Percentiles rank a stretch among this genome's conserved stretches.
phyloP scores from a whole-genome alignment of 2,888 invertebrate species.

The Itoplectis maculator region DNA sequence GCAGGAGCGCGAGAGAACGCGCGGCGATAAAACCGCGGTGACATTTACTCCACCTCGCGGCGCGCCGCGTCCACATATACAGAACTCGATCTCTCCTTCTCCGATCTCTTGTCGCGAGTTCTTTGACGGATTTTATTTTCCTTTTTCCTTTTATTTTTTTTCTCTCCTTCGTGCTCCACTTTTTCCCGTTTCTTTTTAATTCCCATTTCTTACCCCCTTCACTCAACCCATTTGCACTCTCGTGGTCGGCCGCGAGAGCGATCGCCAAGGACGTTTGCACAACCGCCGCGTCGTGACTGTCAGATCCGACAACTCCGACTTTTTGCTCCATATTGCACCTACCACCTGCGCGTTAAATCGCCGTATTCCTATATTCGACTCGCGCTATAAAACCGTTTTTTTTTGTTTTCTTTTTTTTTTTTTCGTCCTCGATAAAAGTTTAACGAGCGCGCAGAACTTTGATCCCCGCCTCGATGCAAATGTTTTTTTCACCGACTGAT shows the following conservation, averaged over 20 bases:
- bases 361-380: not conserved
- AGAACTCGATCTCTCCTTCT: constrained; percentile 65
- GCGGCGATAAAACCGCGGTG: constrained; percentile 76
- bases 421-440: constrained; percentile 10
- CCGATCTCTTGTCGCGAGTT: constrained; percentile 48
- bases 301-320: constrained; percentile 36
- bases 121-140: constrained; percentile 51
- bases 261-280: constrained; percentile 67
- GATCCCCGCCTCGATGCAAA: constrained; percentile 7
- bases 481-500: not conserved
- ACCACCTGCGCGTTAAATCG: not conserved
- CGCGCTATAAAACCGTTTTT: not conserved
- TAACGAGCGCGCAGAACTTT: constrained; percentile 49
- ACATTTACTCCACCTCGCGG: constrained; percentile 72
- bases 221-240: constrained; percentile 48
- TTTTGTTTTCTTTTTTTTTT: no score
- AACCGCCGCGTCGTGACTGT: constrained; percentile 59
- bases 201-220: constrained; percentile 36
- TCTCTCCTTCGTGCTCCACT: constrained; percentile 7
- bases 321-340: constrained; percentile 55
- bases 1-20: constrained; percentile 23
- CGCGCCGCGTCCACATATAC: constrained; percentile 25
- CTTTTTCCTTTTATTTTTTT: constrained; percentile 31
- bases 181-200: constrained; percentile 35
- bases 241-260: constrained; percentile 58